These are phyloP conservation scores for Drosophila azteca DNA, from an alignment of 1,140 invertebrate species.

Conservation along the genomic window DNA sequence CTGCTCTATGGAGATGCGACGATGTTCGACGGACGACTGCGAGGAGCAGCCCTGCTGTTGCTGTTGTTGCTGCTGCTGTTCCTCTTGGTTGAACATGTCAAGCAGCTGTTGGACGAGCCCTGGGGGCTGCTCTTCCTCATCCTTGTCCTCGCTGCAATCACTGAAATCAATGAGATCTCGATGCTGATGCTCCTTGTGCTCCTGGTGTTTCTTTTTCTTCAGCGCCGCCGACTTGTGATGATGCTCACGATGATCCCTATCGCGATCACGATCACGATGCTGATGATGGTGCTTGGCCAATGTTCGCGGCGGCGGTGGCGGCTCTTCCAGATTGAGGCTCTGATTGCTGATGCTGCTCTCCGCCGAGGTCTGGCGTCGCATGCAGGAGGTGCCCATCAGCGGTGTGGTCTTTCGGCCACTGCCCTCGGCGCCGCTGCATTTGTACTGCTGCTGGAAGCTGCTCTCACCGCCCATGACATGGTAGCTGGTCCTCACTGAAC, in stretches of 20 bases:
- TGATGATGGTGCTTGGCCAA: constrained; percentile 43
- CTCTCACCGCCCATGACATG: constrained; percentile 71
- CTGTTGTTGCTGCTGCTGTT: constrained; percentile 12
- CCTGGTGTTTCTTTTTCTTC: constrained; percentile 59
- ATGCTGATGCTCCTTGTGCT: constrained; percentile 26
- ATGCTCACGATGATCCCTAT: constrained; percentile 56
- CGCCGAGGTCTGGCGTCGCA: constrained; percentile 80
- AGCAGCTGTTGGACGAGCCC: constrained; percentile 57
- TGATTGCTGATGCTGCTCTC: constrained; percentile 83
- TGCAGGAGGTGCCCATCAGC: constrained; percentile 67
- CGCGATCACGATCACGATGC: constrained; percentile 42
- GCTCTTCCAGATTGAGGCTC: constrained; percentile 75
- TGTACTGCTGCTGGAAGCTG: constrained; percentile 81
- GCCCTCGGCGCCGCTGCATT: constrained; percentile 67
- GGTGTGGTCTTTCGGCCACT: constrained; percentile 66
- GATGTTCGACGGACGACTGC: constrained; percentile 62
- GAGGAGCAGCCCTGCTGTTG: neutral
- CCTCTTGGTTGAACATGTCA: constrained; percentile 56
- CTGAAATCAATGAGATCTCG: constrained; percentile 79
- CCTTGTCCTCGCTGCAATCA: constrained; percentile 74
- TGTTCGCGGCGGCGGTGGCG: constrained; percentile 15
- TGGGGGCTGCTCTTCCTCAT: constrained; percentile 38
- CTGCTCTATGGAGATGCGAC: constrained; percentile 73
- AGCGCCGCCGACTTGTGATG: constrained; percentile 36
- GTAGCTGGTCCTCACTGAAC: constrained; percentile 78